Evolutionary conservation across 2,113 vertebrate genomes (phyloP).

Genomic region (Stomatorhinus ivindoensis): DNA sequence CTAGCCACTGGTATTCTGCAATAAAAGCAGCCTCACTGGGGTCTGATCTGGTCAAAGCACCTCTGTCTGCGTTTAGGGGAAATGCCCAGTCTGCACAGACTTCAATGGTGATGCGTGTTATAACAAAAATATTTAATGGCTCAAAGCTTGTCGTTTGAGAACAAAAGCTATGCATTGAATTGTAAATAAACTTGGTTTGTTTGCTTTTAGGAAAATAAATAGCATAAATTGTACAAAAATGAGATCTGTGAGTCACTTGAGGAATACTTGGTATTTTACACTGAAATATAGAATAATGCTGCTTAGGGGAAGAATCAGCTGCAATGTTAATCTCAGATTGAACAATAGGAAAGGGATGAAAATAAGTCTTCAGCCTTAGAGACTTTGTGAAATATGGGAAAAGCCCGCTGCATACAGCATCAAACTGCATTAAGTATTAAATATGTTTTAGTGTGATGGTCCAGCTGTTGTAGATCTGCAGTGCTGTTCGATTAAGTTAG

Average conservation of each 20-base stretch:
- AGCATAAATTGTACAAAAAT: background rate
- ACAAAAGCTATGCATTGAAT: background rate
- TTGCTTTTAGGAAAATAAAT: background rate
- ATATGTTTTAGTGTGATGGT: background rate
- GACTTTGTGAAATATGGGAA: background rate
- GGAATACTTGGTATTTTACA: background rate
- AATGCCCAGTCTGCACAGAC: background rate
- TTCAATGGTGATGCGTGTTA: background rate
- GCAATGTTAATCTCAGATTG: background rate
- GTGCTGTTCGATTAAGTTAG: background rate
- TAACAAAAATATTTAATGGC: background rate
- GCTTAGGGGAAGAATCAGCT: background rate
- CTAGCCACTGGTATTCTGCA: background rate
- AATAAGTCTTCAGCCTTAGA: background rate
- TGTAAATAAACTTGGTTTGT: background rate
- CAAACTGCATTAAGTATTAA: background rate
- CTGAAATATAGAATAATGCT: background rate
- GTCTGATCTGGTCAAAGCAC: background rate
- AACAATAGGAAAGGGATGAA: background rate
- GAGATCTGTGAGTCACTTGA: background rate
- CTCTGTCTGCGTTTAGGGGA: background rate
- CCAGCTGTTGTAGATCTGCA: background rate
- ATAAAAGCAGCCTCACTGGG: background rate
- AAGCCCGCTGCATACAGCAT: background rate
- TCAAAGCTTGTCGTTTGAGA: background rate